Evolutionary conservation across 2,888 invertebrate species (phyloP), one percentile per base, ranked within the genome.

Genomic region (Dynastes maya): DNA sequence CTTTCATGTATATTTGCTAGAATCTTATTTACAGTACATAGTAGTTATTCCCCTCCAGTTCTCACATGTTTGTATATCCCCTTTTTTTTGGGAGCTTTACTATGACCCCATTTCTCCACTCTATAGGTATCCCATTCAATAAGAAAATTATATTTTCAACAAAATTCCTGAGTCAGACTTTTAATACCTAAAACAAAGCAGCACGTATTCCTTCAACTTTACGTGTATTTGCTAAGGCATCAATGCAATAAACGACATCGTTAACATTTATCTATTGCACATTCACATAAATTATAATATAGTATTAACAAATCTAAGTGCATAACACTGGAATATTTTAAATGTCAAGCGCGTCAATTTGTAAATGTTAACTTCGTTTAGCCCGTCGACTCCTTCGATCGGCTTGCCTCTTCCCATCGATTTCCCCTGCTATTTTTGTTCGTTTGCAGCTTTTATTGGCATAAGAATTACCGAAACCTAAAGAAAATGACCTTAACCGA

Each of bases 281-380:
- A 65, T 65, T 65, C 37, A 65, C 37, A 16, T 40, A 40, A 65
- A 65, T 40, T 40, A 37, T 32, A 32, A 32, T 65, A 16, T 16
- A 53, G 16, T 6, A 53, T 9, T 45, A 45, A 8, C 53, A 53
- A 53, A 16, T 13, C 5, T 40, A 65, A 40, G 11, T 65, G 65
- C 64, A 37, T 37, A 32, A 27, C 11, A 37, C 6, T 29, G n/a
- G 32, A 2, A 29, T n/a, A 65, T 40, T 40, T 2, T n/a, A 65
- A 65, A 45, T 65, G 65, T 65, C 65, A 65, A 40, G 2, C 16
- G 40, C 13, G 45, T 45, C 8, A 63, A 65, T 65, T 65, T 40
- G 13, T 2, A 65, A 65, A 65, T 65, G 40, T 65, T 65, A 65
- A 65, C 65, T 16, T 65, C 40, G n/a, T 40, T 37, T 65, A 65